Percentiles rank a stretch among this genome's conserved stretches.
phyloP scores from a whole-genome alignment of 2,797 vertebrate genomes.

The Mastacembelus armatus region DNA sequence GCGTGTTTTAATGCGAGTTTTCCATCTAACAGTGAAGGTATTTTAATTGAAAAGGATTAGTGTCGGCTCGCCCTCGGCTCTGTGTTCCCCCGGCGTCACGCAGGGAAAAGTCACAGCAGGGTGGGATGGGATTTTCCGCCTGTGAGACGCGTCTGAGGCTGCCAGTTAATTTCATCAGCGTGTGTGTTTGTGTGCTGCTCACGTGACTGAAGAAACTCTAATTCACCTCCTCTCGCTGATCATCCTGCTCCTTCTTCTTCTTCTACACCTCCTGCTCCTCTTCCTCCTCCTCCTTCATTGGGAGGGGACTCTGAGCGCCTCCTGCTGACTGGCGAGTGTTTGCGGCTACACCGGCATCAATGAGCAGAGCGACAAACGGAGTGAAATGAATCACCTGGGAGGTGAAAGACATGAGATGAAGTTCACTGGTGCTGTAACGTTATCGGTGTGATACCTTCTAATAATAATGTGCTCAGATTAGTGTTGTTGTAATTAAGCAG shows the following conservation, averaged over 20 bases:
- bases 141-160: constrained; percentile 17
- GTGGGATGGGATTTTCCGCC: constrained; percentile 21
- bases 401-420: background rate
- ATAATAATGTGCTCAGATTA: background rate
- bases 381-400: too few species aligned
- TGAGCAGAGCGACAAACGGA: too few species aligned
- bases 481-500: constrained; percentile 33
- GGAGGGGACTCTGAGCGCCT: background rate
- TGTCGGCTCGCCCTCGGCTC: constrained; percentile 27
- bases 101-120: constrained; percentile 9
- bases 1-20: background rate
- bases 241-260: background rate
- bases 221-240: background rate
- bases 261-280: background rate
- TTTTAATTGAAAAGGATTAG: constrained; percentile 54
- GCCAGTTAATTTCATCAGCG: constrained; percentile 19
- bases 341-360: too few species aligned
- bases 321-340: constrained; percentile 3
- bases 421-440: background rate
- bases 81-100: constrained; percentile 7
- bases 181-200: constrained; percentile 6
- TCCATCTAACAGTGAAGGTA: background rate
- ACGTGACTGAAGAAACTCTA: background rate
- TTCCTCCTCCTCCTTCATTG: background rate
- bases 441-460: constrained; percentile 22